These are phyloP conservation scores for Epizoanthus stellaris DNA, from an alignment of 92 coral and sea anemone genomes.

Conservation along the genomic window DNA sequence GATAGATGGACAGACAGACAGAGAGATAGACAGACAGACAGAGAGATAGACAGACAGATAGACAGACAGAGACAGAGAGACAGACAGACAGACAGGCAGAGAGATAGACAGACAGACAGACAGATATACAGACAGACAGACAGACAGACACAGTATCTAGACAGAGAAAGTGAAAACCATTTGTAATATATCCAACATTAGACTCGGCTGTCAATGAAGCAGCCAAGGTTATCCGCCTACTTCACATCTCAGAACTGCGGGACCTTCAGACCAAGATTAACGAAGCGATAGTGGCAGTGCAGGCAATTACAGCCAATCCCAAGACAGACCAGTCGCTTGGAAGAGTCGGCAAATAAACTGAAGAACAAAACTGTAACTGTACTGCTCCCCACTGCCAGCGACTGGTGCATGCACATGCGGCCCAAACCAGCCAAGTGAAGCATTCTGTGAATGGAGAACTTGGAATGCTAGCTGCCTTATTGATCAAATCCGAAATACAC, in stretches of 20 bases:
- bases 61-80: too few relatives aligned
- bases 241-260: slow-evolving; percentile 89
- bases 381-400: neutral
- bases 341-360: slow-evolving; percentile 73
- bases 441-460: too few relatives aligned
- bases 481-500: too few relatives aligned
- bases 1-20: too few relatives aligned
- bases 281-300: slow-evolving; percentile 97
- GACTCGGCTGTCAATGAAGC: slow-evolving; percentile 99
- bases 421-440: neutral
- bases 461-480: too few relatives aligned
- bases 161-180: neutral
- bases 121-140: too few relatives aligned
- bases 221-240: slow-evolving; percentile 89
- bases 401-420: neutral
- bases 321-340: slow-evolving; percentile 96
- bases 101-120: too few relatives aligned
- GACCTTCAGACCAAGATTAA: slow-evolving; percentile 95
- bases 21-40: neutral
- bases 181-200: slow-evolving; percentile 34
- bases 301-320: slow-evolving; percentile 95
- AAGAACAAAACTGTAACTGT: neutral
- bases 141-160: neutral
- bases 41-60: neutral
- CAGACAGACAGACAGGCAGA: too few relatives aligned